phyloP scores from a whole-genome alignment of 2,113 vertebrate species.

The Chloropsis cyanopogon region DNA sequence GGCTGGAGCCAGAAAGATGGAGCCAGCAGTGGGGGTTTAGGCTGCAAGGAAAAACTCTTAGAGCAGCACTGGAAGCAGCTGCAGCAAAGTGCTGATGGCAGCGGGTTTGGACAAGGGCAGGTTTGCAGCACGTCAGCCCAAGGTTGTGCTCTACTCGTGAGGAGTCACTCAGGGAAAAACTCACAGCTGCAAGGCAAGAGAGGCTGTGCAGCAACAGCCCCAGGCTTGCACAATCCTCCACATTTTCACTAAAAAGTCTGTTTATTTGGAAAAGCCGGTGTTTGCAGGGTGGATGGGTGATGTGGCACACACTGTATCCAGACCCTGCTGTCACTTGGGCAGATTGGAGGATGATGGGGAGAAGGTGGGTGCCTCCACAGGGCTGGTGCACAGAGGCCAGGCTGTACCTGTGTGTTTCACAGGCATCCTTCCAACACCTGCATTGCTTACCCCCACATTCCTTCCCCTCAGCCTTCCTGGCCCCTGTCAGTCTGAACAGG shows the following conservation, averaged over 20 bases:
- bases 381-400: accelerated
- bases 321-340: neutral
- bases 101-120: neutral
- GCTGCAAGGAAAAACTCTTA: neutral
- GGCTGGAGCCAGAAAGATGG: constrained; percentile 42
- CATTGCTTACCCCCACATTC: accelerated
- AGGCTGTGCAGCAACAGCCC: accelerated
- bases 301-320: neutral
- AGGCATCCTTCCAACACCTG: accelerated
- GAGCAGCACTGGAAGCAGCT: neutral
- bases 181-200: neutral
- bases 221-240: neutral
- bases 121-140: neutral
- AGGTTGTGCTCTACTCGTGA: neutral
- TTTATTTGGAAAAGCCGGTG: neutral
- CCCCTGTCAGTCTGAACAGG: accelerated
- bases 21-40: neutral
- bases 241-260: neutral
- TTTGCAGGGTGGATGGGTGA: neutral
- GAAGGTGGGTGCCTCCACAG: accelerated
- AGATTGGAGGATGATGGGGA: neutral
- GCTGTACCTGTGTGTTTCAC: neutral
- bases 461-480: neutral
- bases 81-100: constrained; percentile 40
- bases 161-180: neutral